These are phyloP conservation scores for Euwallacea fornicatus DNA, from an alignment of 1,140 invertebrate species.

Conservation along the genomic window DNA sequence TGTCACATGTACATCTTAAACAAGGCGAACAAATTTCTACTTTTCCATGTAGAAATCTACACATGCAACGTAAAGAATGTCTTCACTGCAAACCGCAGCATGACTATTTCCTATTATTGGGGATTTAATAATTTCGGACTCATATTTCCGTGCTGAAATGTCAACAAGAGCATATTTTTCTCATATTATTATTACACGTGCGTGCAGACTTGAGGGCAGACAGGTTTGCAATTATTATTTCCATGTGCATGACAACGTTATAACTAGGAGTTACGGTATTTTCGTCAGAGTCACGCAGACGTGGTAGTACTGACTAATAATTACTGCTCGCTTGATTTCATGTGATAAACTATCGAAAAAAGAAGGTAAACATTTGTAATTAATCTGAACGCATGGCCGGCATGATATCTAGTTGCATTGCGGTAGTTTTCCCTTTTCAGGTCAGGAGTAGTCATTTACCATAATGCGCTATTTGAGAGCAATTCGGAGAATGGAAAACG, in stretches of 20 bases:
- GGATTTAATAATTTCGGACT: constrained; percentile 15
- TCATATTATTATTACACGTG: constrained; percentile 34
- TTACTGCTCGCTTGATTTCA: constrained; percentile 43
- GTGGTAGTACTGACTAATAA: constrained; percentile 38
- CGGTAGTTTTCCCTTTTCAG: too few relatives aligned
- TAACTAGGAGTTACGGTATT: constrained; percentile 40
- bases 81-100: not conserved
- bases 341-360: constrained; percentile 38
- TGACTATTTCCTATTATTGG: constrained; percentile 22
- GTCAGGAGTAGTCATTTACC: too few relatives aligned
- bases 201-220: constrained; percentile 43
- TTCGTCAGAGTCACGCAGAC: constrained; percentile 40
- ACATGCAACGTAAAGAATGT: constrained; percentile 20
- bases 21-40: too few relatives aligned
- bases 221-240: constrained; percentile 42
- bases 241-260: constrained; percentile 41
- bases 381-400: constrained; percentile 8
- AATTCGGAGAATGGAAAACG: too few relatives aligned
- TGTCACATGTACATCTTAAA: too few relatives aligned
- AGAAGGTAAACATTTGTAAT: constrained; percentile 26
- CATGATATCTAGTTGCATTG: constrained; percentile 11
- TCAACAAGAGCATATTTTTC: constrained; percentile 38
- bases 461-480: too few relatives aligned
- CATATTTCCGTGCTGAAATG: constrained; percentile 35
- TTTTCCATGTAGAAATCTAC: not conserved